Base-by-base conservation (phyloP, 2,113 vertebrate species). In the Protomyctophum bolini region DNA sequence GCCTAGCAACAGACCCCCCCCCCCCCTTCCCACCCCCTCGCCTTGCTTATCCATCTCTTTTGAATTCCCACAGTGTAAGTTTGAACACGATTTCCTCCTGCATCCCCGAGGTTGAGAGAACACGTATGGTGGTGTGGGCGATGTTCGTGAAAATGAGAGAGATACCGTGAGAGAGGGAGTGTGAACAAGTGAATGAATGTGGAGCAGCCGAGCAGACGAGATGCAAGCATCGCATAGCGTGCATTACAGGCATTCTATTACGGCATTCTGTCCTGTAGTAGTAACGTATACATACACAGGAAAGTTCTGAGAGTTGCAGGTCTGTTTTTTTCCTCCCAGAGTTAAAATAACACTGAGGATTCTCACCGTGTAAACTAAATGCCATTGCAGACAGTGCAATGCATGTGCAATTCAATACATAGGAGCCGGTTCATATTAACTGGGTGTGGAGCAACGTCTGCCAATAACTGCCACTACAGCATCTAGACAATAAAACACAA, bases 1-100 rank as follows among this genome's bases (percentile, higher is more conserved):
- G 90, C 91, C 91, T 89, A 88, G 91, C 91, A 92, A 92, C 91
- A 92, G 85, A 83, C 70, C 79, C 70, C 84, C 68, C 15, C 66
- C 8, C 65, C 67, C 75, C 79, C 77, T 82, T 85, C 88, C 82
- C 68, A 77, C 76, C 72, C 75, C n/a, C 70, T 84, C 68, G 15
- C 66, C 8, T 67, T 68, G 76, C 79, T 79, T 82, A 86, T 89
- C 82, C 68, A 79, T 78, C 72, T 77, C n/a, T 56, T 63, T 82
- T 76, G 75, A 73, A 74, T 64, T 76, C 69, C 70, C 80, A 41
- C 33, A 79, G 76, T 76, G 75, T 63, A 84, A 79, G 79, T 90
- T 87, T 78, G 61, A 78, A 55, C 69, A 51, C 56, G 50, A 28
- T 61, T 70, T 59, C 8, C 1, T 9, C 77, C 6, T 70, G 21